These are phyloP conservation scores for Temnothorax longispinosus DNA, from an alignment of 1,140 invertebrate species.

Conservation along the genomic window DNA sequence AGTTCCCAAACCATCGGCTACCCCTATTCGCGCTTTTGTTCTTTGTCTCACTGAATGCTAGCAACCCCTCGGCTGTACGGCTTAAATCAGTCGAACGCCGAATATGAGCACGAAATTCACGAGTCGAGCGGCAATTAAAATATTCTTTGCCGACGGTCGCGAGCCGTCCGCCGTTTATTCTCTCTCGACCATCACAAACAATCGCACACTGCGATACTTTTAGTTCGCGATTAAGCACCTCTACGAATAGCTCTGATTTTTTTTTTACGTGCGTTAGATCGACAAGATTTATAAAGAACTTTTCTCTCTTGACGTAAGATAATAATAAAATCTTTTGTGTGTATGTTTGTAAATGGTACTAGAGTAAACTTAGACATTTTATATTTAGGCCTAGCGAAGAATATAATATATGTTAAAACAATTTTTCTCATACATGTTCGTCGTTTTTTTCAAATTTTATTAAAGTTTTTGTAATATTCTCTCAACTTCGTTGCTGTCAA, in stretches of 20 bases:
- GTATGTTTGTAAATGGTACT: background rate
- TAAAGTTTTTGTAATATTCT: slow-evolving; percentile 1
- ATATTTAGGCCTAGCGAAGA: background rate
- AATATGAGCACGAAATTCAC: slow-evolving; percentile 77
- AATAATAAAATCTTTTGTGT: slow-evolving; percentile 5
- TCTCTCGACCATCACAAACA: slow-evolving; percentile 61
- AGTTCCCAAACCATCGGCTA: slow-evolving; percentile 73
- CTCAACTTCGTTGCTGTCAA: background rate
- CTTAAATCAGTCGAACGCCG: slow-evolving; percentile 80
- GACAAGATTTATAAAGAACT: background rate
- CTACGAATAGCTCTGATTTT: background rate
- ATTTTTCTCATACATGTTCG: background rate
- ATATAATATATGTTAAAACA: background rate
- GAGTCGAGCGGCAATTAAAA: slow-evolving; percentile 79
- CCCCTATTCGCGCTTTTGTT: slow-evolving; percentile 83
- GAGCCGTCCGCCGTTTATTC: slow-evolving; percentile 65
- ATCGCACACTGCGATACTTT: slow-evolving; percentile 50
- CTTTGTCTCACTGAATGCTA: slow-evolving; percentile 83
- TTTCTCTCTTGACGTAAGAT: background rate
- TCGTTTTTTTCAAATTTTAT: background rate
- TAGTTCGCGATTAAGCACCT: slow-evolving; percentile 20
- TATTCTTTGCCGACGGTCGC: slow-evolving; percentile 71
- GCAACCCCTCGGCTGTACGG: slow-evolving; percentile 78
- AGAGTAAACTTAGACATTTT: background rate
- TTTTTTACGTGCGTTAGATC: background rate